Evolutionary conservation across 2,888 invertebrate genomes (phyloP).

Genomic region (Chymomyza fuscimana): DNA sequence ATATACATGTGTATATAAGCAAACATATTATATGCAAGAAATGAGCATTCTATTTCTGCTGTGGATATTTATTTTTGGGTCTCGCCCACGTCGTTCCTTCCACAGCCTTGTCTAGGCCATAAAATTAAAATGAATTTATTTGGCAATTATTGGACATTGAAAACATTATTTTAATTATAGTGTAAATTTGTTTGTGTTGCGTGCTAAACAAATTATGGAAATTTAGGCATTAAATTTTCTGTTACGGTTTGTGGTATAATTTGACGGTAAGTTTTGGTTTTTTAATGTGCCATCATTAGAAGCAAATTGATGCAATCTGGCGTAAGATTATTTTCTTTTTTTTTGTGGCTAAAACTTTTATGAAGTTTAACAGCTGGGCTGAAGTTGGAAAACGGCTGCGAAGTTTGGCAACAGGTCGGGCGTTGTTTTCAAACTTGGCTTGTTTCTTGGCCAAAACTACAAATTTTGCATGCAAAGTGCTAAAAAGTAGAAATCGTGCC

Average conservation of each 20-base stretch:
- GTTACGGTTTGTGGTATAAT: neutral
- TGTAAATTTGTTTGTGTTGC: conserved; percentile 42
- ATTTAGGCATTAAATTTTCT: neutral
- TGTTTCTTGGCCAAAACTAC: no score
- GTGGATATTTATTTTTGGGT: conserved; percentile 52
- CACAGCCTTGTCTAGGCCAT: conserved; percentile 22
- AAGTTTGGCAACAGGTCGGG: neutral
- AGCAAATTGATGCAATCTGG: neutral
- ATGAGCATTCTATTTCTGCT: neutral
- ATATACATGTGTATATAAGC: neutral
- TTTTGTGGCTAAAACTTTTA: neutral
- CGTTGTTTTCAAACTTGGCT: neutral
- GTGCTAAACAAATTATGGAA: conserved; percentile 6
- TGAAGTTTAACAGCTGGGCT: neutral
- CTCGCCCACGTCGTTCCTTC: conserved; percentile 7
- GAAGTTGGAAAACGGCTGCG: neutral
- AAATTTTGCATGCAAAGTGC: no score
- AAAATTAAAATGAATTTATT: conserved; percentile 73
- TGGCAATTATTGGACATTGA: conserved; percentile 70
- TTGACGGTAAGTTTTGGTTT: neutral
- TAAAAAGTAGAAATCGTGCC: neutral
- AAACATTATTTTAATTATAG: conserved; percentile 69
- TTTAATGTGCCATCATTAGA: conserved; percentile 1
- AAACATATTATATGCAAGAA: neutral
- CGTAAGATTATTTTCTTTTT: neutral